phyloP scores from a whole-genome alignment of 2,797 vertebrate genomes.

The Microctenopoma steveboyesi region DNA sequence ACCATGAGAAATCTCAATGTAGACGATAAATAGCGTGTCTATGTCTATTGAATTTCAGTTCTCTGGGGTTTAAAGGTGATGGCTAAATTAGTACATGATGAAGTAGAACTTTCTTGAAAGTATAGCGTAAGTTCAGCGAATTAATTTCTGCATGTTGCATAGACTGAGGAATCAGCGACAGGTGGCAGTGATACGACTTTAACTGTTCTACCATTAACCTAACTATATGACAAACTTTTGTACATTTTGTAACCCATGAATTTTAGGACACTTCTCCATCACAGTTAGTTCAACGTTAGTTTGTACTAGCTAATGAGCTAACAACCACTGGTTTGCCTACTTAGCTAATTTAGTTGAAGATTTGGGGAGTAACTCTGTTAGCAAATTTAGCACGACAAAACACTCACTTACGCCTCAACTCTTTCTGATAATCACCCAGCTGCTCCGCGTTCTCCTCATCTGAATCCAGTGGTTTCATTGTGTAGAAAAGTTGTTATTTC shows the following conservation, averaged over 20 bases:
- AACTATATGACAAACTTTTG: not conserved
- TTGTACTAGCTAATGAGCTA: too few relatives aligned
- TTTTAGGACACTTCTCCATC: not conserved
- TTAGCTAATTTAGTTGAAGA: not conserved
- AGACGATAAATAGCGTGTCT: too few relatives aligned
- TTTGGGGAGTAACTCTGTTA: conserved; percentile 13
- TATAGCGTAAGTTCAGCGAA: not conserved
- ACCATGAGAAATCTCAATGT: too few relatives aligned
- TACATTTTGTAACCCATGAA: not conserved
- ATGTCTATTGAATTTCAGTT: too few relatives aligned
- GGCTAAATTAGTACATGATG: not conserved
- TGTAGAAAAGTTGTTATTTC: not conserved
- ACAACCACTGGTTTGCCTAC: not conserved
- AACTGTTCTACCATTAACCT: too few relatives aligned
- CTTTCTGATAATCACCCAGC: conserved; percentile 65
- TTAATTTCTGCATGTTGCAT: too few relatives aligned
- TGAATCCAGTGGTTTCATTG: conserved; percentile 77
- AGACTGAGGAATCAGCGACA: conserved; percentile 27
- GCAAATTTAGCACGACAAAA: not conserved
- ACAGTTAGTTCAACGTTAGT: too few relatives aligned
- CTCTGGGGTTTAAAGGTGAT: not conserved
- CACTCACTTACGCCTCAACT: conserved; percentile 76
- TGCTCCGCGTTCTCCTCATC: conserved; percentile 77
- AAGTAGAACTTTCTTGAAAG: not conserved
- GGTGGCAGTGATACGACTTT: conserved; percentile 37